Base-by-base conservation (phyloP, 1,140 invertebrate genomes). In the Caenorhabditis tropicalis region DNA sequence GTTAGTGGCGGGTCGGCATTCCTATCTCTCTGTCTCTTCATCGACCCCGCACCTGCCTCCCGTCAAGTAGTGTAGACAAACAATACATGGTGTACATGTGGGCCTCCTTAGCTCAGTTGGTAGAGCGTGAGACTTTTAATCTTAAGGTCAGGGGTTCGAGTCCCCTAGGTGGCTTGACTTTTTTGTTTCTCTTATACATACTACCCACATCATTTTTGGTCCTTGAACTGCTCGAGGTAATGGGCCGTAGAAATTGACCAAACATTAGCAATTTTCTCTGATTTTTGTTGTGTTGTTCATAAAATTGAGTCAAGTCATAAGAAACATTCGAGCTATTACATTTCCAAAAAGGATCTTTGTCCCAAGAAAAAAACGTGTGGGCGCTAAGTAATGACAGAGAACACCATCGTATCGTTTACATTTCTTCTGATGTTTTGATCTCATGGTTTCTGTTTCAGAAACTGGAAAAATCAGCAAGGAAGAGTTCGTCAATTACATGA, bases 401-500 rank as follows among this genome's bases (percentile, higher is more conserved):
- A 81, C 29, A 36, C 16, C 24, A 56, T 21, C 24, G 33, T 53
- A 51, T 81, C 51, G 15, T 19, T 51, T 80, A 29, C 27, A 29
- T 21, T 36, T 80, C 6, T 19, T 80, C 56, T 39, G 19, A 53
- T 81, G 9, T 56, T 81, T 79, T 27, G 19, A 31, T 79, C 36
- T n/a, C 4, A 53, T 51, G 12, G 19, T 24, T 56, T 1, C 21
- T 5, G 43, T 84, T 89, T 83, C 82, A 90, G 89, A 90, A 33
- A 85, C 86, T 12, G 89, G 89, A 19, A 89, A 90, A 86, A 90
- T 90, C 39, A 87, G 87, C 83, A 91, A 89, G 82, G 86, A 88
- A 79, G 88, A 89, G 19, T 90, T 90, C 56, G 86, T 90, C 24
- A 86, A 85, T 19, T 90, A 91, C 83, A 88, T 90, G 87, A 86